phyloP scores from a whole-genome alignment of 2,113 vertebrate species.

The Synchiropus splendidus region DNA sequence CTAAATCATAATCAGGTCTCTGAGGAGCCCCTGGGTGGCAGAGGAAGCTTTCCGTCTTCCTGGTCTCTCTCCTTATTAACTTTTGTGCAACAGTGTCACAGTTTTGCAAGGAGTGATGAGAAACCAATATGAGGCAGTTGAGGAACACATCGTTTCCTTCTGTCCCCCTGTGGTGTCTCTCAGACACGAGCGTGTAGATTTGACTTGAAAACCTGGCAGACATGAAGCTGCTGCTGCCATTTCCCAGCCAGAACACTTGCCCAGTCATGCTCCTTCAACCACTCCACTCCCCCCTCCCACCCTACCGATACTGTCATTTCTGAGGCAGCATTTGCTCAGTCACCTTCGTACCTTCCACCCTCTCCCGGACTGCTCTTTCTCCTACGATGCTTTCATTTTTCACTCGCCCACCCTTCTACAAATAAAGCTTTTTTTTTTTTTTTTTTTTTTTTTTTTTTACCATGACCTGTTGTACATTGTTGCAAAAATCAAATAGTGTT shows the following conservation, averaged over 20 bases:
- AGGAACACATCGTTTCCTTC: conserved; percentile 33
- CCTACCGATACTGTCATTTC: conserved; percentile 41
- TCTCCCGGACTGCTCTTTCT: no score
- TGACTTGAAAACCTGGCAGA: conserved; percentile 20
- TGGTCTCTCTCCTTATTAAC: conserved; percentile 49
- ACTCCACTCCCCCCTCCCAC: conserved; percentile 16
- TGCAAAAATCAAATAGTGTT: no score
- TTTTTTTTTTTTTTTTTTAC: no score
- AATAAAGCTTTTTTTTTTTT: no score
- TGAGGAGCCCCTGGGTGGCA: conserved; percentile 17
- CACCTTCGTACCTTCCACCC: no score
- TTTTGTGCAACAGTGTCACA: conserved; percentile 40
- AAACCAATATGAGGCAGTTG: conserved; percentile 13
- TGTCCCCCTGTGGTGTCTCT: conserved; percentile 29
- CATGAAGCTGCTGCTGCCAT: conserved; percentile 35
- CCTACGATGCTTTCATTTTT: no score
- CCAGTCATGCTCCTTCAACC: conserved; percentile 32
- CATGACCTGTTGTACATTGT: no score
- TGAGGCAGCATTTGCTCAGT: conserved; percentile 36
- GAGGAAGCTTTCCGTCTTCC: conserved; percentile 26
- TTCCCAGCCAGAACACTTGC: conserved; percentile 40
- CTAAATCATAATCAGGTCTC: conserved; percentile 35
- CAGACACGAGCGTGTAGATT: conserved; percentile 5
- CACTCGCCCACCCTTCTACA: no score
- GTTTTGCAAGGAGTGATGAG: conserved; percentile 20